Evolutionary conservation across 2,113 vertebrate genomes (phyloP).

Genomic region (Pseudopipra pipra): DNA sequence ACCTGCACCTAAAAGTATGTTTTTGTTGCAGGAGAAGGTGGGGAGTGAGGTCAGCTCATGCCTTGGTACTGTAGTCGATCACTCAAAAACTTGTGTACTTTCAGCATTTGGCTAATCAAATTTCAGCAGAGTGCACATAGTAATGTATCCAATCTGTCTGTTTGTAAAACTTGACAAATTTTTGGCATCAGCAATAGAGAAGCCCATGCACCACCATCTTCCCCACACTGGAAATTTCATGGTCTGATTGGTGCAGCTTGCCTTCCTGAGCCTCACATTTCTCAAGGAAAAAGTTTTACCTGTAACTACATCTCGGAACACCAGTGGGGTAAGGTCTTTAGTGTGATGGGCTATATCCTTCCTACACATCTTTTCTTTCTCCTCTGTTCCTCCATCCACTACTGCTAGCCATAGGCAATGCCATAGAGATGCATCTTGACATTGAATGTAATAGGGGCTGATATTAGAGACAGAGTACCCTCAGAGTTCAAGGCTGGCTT

Average conservation of each 20-base stretch:
- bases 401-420: not conserved
- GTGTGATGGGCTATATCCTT: not conserved
- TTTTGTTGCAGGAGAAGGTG: not conserved
- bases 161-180: not conserved
- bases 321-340: not conserved
- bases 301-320: not conserved
- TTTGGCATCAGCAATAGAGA: not conserved
- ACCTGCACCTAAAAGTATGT: not conserved
- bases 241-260: not conserved
- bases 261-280: not conserved
- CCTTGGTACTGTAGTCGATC: not conserved
- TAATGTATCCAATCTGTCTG: not conserved
- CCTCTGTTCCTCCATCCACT: not conserved
- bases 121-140: not conserved
- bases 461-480: not conserved
- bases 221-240: not conserved
- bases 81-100: not conserved
- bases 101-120: not conserved
- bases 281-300: not conserved
- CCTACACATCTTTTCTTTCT: not conserved
- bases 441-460: not conserved
- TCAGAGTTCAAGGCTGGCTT: slow-evolving; percentile 37
- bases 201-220: not conserved
- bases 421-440: not conserved
- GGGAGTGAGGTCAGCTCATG: not conserved